Evolutionary conservation across 2,797 vertebrate species (phyloP), one percentile per base, ranked within the genome.

Genomic region (Gallinago nigripennis): DNA sequence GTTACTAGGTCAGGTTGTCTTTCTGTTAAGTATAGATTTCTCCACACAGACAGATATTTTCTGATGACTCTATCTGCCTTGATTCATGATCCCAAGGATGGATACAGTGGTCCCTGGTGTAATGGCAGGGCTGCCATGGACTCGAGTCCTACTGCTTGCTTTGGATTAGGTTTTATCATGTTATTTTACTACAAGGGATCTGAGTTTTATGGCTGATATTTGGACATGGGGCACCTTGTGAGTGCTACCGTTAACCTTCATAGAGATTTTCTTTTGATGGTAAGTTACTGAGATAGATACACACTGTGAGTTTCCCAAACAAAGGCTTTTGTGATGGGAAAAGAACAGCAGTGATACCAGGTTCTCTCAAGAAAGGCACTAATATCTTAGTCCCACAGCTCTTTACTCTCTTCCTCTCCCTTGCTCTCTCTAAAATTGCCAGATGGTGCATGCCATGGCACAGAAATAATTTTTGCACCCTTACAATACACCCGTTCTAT

Each of bases 181-280:
- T 15, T 61, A 30, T 23, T 45, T 87, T 39, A 56, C 43, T 77
- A 20, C 28, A n/a, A 48, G 19, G 14, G 9, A 12, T 23, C 24
- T 21, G 8, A 16, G 54, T 18, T 6, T 68, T 79, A 53, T 17
- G 68, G 41, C 18, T 48, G 63, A 30, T 53, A 4, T 72, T 79
- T 61, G 41, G 43, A 33, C 25, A 43, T 0, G 3, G 0, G 3
- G 9, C 23, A 6, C 23, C n/a, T 61, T 46, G 28, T 46, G 37
- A 41, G 7, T 41, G 61, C 13, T 82, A 28, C 33, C 24, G 13
- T 23, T 76, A 54, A 64, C 30, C 24, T 35, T 31, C 27, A 37
- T 3, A 48, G n/a, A 35, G 8, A 45, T 82, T 89, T 79, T 46
- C 30, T 91, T 85, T 31, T n/a, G 14, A 27, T 73, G 39, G 11